Evolutionary conservation across 1,140 invertebrate genomes (phyloP).

Genomic region (Drosophila micromelanica): DNA sequence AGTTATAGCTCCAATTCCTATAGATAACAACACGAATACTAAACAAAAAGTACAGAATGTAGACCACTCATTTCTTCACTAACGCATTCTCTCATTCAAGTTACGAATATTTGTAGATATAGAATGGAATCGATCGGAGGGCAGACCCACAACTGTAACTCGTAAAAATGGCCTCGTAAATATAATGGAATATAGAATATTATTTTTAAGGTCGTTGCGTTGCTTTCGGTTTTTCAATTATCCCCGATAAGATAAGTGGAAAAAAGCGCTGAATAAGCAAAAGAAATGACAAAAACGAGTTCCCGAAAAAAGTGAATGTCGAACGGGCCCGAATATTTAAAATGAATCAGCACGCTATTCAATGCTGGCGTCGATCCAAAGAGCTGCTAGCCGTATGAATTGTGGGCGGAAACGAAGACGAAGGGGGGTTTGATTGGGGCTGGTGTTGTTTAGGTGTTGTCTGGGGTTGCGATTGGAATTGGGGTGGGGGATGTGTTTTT

Average conservation of each 20-base stretch:
- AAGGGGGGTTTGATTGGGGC: background rate
- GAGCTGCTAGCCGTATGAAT: conserved; percentile 11
- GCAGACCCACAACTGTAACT: conserved; percentile 11
- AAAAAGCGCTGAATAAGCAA: background rate
- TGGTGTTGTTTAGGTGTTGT: no score
- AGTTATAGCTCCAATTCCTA: no score
- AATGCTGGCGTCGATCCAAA: conserved; percentile 43
- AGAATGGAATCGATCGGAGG: conserved; percentile 1
- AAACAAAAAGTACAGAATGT: no score
- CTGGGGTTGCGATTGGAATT: background rate
- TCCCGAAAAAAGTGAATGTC: conserved; percentile 21
- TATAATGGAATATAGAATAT: conserved; percentile 37
- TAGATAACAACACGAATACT: no score
- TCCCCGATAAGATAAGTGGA: conserved; percentile 74
- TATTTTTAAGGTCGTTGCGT: conserved; percentile 65
- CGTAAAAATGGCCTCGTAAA: conserved; percentile 28
- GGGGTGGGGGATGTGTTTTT: background rate
- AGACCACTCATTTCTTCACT: background rate
- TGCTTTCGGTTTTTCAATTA: conserved; percentile 53
- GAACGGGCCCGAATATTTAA: conserved; percentile 10
- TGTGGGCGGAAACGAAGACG: background rate
- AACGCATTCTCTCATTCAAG: no score
- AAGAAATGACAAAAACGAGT: conserved; percentile 17
- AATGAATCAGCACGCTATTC: conserved; percentile 32
- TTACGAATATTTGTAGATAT: no score